Percentiles rank a stretch among this genome's conserved stretches.
Evolutionary conservation across 2,888 invertebrate species (phyloP).

Genomic region (Lucinisca nassula): DNA sequence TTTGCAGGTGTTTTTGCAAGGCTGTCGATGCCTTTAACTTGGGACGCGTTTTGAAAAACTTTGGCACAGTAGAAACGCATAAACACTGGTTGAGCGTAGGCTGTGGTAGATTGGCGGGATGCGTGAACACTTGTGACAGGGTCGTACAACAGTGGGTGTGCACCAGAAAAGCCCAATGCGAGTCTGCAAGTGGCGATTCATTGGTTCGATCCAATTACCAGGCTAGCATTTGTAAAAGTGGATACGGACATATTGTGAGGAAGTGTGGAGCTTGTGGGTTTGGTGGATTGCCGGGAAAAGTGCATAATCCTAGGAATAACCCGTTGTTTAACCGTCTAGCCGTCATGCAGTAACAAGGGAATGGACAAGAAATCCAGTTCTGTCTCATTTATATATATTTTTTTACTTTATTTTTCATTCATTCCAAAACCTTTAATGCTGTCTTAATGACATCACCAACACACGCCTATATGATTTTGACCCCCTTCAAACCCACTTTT

Average conservation of each 20-base stretch:
- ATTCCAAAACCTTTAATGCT: too few species aligned
- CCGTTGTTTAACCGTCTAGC: too few species aligned
- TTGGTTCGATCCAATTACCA: not conserved
- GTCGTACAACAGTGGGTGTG: conserved; percentile 2
- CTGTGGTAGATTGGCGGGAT: not conserved
- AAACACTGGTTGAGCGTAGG: not conserved
- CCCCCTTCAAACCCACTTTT: too few species aligned
- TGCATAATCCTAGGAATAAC: too few species aligned
- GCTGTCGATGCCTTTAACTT: not conserved
- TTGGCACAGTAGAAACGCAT: not conserved
- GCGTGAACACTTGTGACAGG: not conserved
- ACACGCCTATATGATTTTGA: too few species aligned
- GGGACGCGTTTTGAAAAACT: not conserved
- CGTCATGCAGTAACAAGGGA: too few species aligned
- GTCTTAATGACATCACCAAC: too few species aligned
- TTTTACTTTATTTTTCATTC: too few species aligned
- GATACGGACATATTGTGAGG: not conserved
- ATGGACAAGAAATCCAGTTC: too few species aligned
- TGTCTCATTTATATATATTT: too few species aligned
- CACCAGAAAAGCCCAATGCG: not conserved
- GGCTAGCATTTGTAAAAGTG: not conserved
- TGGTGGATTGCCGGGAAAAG: not conserved
- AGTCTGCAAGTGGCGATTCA: not conserved
- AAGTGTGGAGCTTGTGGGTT: not conserved
- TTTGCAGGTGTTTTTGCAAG: not conserved